Percentiles rank a stretch among this genome's conserved stretches.
Evolutionary conservation across 2,888 invertebrate genomes (phyloP).

Genomic region (Taphrorychus bicolor): DNA sequence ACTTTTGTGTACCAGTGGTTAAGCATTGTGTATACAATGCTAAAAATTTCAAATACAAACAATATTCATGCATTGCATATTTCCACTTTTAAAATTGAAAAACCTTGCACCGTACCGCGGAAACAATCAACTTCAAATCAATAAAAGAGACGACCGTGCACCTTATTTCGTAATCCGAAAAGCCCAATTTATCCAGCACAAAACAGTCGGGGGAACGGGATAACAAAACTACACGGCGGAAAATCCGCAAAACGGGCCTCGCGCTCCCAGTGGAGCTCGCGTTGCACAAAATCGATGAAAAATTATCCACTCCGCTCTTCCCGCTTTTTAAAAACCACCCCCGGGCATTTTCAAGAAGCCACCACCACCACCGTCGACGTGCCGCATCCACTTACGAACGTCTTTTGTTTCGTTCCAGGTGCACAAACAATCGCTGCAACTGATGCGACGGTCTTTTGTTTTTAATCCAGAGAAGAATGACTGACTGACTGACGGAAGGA

Average conservation of each 20-base stretch:
- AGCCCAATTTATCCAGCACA: constrained; percentile 17
- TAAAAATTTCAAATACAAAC: background rate
- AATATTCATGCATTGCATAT: background rate
- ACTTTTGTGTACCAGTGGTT: too few relatives aligned
- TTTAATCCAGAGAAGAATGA: constrained; percentile 9
- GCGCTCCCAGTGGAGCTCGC: constrained; percentile 22
- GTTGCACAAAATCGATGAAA: constrained; percentile 43
- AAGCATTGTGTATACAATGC: too few relatives aligned
- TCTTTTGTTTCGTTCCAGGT: background rate
- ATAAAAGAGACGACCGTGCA: constrained; percentile 26
- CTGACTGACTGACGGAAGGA: background rate
- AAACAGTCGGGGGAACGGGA: constrained; percentile 6
- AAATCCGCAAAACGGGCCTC: constrained; percentile 29
- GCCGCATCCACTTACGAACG: background rate
- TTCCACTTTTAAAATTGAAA: background rate
- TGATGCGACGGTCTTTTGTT: constrained; percentile 3
- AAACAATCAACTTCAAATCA: constrained; percentile 16
- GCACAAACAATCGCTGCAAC: background rate
- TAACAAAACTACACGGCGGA: constrained; percentile 31
- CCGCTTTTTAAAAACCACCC: constrained; percentile 14
- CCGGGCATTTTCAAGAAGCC: constrained; percentile 2
- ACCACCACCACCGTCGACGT: background rate
- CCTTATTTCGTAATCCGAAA: constrained; percentile 28
- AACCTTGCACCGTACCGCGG: background rate
- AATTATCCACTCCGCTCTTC: constrained; percentile 35